phyloP scores from a whole-genome alignment of 2,113 vertebrate genomes.

The Numida meleagris region DNA sequence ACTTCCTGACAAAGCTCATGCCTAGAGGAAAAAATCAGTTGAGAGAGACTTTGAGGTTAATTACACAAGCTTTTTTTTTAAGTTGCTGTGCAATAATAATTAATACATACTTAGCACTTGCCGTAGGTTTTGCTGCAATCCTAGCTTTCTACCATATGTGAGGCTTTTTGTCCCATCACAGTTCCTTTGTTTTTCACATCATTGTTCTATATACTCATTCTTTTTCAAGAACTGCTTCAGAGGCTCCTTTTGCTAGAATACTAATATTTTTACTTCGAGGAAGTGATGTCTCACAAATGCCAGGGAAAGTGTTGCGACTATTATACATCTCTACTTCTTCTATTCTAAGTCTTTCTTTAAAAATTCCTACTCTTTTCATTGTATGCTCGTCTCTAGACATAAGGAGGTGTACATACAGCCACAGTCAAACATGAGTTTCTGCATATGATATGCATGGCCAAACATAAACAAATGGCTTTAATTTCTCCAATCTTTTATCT shows the following conservation, averaged over 20 bases:
- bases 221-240: not conserved
- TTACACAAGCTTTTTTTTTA: constrained; percentile 27
- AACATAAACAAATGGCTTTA: not conserved
- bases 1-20: constrained; percentile 30
- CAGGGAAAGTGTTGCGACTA: not conserved
- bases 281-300: not conserved
- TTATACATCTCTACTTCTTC: not conserved
- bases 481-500: not conserved
- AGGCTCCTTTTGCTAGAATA: not conserved
- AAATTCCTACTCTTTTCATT: not conserved
- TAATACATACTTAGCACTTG: not conserved
- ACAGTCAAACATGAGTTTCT: not conserved
- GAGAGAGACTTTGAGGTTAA: constrained; percentile 38
- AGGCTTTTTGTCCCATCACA: not conserved
- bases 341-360: not conserved
- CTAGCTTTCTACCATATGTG: not conserved
- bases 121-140: constrained; percentile 3
- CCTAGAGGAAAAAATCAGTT: constrained; percentile 13
- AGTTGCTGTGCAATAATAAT: constrained; percentile 30
- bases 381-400: not conserved
- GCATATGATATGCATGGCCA: not conserved
- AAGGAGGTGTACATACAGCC: not conserved
- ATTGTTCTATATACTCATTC: not conserved
- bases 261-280: not conserved
- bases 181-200: not conserved